These are phyloP conservation scores for Sphaerophoria taeniata DNA, from an alignment of 2,888 invertebrate genomes.

Conservation along the genomic window DNA sequence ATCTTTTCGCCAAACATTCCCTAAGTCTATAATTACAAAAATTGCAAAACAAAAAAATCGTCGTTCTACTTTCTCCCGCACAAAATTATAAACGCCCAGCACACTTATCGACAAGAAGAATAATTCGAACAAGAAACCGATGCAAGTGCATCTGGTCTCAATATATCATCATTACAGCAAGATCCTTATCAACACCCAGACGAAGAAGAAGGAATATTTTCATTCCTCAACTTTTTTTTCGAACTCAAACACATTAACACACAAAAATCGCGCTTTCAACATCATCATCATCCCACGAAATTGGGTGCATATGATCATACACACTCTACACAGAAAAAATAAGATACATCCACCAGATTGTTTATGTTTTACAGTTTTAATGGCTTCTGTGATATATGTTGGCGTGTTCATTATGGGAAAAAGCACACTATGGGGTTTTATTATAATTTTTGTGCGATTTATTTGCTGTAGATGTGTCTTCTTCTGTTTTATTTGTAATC, in stretches of 20 bases:
- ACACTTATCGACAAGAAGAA: too few species aligned
- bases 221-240: background rate
- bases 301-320: background rate
- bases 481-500: conserved; percentile 38
- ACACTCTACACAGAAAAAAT: background rate
- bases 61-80: conserved; percentile 32
- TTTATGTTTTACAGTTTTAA: conserved; percentile 66
- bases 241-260: conserved; percentile 9
- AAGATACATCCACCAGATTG: conserved; percentile 71
- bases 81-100: background rate
- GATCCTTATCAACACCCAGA: conserved; percentile 64
- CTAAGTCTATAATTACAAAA: too few species aligned
- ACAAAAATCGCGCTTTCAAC: conserved; percentile 24
- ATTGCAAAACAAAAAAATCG: too few species aligned
- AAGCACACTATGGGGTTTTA: conserved; percentile 34
- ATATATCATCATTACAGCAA: conserved; percentile 68
- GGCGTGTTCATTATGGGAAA: conserved; percentile 73
- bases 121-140: background rate
- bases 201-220: background rate
- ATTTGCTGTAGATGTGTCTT: conserved; percentile 50
- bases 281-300: conserved; percentile 56
- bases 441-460: conserved; percentile 49
- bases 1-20: too few species aligned
- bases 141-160: conserved; percentile 63
- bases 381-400: conserved; percentile 75